phyloP scores from a whole-genome alignment of 2,888 invertebrate genomes.

The Eumerus sabulonum region DNA sequence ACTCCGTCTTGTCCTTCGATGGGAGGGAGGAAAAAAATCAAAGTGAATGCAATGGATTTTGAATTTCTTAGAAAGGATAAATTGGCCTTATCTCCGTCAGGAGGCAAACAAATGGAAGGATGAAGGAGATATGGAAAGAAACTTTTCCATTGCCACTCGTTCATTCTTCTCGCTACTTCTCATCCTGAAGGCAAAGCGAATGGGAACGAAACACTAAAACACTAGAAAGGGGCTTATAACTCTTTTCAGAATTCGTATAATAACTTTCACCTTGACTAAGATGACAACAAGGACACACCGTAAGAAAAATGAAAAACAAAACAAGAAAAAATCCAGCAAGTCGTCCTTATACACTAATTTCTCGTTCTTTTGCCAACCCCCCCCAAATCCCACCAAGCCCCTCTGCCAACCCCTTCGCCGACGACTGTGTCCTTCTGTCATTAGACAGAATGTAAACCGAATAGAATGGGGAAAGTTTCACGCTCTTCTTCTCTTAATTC shows the following conservation, averaged over 20 bases:
- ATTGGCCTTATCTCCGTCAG: conserved; percentile 34
- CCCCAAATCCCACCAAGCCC: conserved; percentile 2
- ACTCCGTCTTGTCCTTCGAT: neutral
- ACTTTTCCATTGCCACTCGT: neutral
- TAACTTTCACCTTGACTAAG: conserved; percentile 55
- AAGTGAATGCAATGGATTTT: neutral
- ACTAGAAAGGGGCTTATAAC: conserved; percentile 36
- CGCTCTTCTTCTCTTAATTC: conserved; percentile 10
- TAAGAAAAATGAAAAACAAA: conserved; percentile 22
- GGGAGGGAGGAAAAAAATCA: neutral
- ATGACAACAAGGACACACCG: conserved; percentile 52
- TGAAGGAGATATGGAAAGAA: conserved; percentile 14
- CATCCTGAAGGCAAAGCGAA: conserved; percentile 1
- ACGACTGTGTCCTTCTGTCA: conserved; percentile 35
- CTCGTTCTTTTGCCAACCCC: too few relatives aligned
- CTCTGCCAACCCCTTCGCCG: conserved; percentile 24
- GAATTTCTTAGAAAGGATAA: conserved; percentile 15
- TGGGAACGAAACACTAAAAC: conserved; percentile 4
- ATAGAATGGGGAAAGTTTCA: conserved; percentile 52
- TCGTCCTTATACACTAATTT: too few relatives aligned
- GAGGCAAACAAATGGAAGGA: conserved; percentile 29
- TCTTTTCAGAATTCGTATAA: conserved; percentile 47
- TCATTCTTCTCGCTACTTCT: too few relatives aligned
- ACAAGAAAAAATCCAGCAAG: too few relatives aligned
- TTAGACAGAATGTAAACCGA: conserved; percentile 52